These are phyloP conservation scores for Cephus nigrinus DNA, from an alignment of 2,888 invertebrate species.

Conservation along the genomic window DNA sequence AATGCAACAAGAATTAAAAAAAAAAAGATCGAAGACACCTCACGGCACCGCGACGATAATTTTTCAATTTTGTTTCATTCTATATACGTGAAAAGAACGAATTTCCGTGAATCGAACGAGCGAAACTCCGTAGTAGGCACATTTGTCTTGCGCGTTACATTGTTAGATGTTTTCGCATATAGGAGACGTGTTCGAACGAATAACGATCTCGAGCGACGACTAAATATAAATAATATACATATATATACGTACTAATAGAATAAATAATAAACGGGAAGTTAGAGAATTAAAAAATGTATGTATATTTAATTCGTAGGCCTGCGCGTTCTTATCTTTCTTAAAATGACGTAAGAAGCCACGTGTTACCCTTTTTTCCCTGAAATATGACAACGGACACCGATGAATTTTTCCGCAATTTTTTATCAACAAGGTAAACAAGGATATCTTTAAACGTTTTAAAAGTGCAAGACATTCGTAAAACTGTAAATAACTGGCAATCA, in stretches of 20 bases:
- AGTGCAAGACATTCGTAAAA: not conserved
- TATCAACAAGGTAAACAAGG: not conserved
- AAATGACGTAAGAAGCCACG: too few relatives aligned
- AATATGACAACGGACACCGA: not conserved
- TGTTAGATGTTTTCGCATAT: not conserved
- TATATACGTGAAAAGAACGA: not conserved
- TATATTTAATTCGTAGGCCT: not conserved
- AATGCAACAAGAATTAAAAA: too few relatives aligned
- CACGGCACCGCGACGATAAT: not conserved
- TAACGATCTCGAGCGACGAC: not conserved
- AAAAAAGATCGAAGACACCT: not conserved
- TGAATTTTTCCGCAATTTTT: not conserved
- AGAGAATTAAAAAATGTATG: not conserved
- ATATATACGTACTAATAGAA: not conserved
- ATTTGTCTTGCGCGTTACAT: not conserved
- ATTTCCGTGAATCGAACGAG: not conserved
- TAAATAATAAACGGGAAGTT: not conserved
- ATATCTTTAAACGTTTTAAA: not conserved
- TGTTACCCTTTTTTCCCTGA: too few relatives aligned
- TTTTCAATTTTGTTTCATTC: not conserved
- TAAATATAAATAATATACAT: not conserved
- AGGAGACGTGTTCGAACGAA: not conserved
- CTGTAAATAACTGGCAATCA: slow-evolving; percentile 14
- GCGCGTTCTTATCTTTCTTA: too few relatives aligned
- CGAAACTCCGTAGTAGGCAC: not conserved